phyloP scores from a whole-genome alignment of 2,888 invertebrate genomes.

The Sipha maydis region DNA sequence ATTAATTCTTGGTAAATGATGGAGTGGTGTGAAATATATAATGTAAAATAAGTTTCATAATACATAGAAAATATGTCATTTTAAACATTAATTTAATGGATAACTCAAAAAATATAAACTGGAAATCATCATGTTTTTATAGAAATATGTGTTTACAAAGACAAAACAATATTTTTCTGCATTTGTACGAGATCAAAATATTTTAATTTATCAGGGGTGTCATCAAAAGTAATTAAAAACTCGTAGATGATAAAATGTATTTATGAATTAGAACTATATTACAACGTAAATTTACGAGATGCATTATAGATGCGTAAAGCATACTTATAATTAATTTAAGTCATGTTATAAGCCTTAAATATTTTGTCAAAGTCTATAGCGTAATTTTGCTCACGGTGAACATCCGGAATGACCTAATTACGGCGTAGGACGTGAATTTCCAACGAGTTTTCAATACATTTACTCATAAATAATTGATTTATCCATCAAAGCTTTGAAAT shows the following conservation, averaged over 20 bases:
- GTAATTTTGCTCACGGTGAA: conserved; percentile 21
- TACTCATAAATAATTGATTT: conserved; percentile 52
- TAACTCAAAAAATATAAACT: no score
- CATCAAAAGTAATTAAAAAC: no score
- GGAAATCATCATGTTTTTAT: no score
- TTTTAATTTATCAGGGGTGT: no score
- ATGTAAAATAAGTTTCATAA: background rate
- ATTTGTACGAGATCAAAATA: no score
- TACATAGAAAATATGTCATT: no score
- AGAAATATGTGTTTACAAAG: no score
- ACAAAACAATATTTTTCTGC: no score
- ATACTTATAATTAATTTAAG: background rate
- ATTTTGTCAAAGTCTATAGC: background rate
- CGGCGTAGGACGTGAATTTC: conserved; percentile 18
- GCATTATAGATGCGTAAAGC: background rate
- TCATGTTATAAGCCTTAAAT: background rate
- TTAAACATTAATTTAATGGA: no score
- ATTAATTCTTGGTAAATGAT: conserved; percentile 6
- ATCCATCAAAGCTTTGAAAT: conserved; percentile 47
- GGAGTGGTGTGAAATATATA: background rate
- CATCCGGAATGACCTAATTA: conserved; percentile 43
- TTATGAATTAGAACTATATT: no score
- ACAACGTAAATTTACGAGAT: no score
- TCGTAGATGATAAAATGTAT: no score
- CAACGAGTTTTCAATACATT: conserved; percentile 37